Evolutionary conservation across 2,113 vertebrate genomes (phyloP).

Genomic region (Pipa parva): DNA sequence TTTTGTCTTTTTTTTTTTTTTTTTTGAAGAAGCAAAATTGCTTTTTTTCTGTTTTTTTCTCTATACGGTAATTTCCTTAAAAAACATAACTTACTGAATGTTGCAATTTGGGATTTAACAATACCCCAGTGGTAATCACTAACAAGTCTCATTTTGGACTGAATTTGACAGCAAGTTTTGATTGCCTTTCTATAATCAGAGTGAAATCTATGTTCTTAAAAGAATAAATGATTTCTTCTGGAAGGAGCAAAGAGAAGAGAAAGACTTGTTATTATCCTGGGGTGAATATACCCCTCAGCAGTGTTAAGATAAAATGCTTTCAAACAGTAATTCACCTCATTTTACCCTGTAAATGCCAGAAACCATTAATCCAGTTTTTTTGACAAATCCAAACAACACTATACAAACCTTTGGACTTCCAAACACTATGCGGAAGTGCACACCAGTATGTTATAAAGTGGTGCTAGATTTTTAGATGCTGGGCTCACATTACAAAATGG

Average conservation of each 20-base stretch:
- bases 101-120: constrained; percentile 40
- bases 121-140: constrained; percentile 43
- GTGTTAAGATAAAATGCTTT: constrained; percentile 25
- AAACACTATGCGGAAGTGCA: too few species aligned
- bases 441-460: too few species aligned
- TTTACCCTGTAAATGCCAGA: constrained; percentile 14
- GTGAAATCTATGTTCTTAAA: constrained; percentile 38
- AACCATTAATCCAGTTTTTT: not conserved
- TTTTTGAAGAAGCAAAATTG: constrained; percentile 42
- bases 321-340: not conserved
- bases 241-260: constrained; percentile 29
- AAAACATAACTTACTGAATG: constrained; percentile 35
- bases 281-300: constrained; percentile 28
- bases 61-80: constrained; percentile 42
- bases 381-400: too few species aligned
- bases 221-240: constrained; percentile 41
- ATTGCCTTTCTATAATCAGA: constrained; percentile 43
- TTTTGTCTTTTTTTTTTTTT: constrained; percentile 43
- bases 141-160: constrained; percentile 43
- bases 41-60: constrained; percentile 19
- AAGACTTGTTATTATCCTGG: constrained; percentile 35
- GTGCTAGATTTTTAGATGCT: too few species aligned
- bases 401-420: too few species aligned
- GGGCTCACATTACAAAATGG: too few species aligned
- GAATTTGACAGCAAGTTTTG: constrained; percentile 43